These are phyloP conservation scores for Arothron firmamentum DNA, from an alignment of 2,113 vertebrate genomes.

Conservation along the genomic window DNA sequence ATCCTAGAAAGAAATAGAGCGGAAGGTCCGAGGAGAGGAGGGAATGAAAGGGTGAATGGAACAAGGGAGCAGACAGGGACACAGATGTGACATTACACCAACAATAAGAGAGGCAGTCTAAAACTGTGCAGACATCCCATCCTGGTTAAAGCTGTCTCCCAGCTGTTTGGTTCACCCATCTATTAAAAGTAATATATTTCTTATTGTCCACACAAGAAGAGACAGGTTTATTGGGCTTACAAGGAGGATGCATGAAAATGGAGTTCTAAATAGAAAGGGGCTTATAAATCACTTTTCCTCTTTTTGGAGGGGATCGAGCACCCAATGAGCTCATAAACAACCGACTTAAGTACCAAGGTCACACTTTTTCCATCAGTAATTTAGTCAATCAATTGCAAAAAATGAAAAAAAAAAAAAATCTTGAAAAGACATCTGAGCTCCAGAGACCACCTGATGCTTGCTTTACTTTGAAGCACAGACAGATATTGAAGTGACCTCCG, in stretches of 20 bases:
- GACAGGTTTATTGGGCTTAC: constrained; percentile 69
- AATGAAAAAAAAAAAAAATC: not conserved
- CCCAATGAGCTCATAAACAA: not conserved
- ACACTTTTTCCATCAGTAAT: not conserved
- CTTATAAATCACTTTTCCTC: constrained; percentile 60
- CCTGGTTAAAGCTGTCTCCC: constrained; percentile 68
- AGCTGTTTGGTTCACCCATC: constrained; percentile 76
- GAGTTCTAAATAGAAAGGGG: constrained; percentile 50
- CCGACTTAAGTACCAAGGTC: not conserved
- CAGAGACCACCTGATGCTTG: not conserved
- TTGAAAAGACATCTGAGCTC: not conserved
- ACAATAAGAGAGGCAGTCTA: constrained; percentile 59
- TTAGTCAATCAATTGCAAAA: not conserved
- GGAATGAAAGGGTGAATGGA: constrained; percentile 57
- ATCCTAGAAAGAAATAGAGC: constrained; percentile 71
- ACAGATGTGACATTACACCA: constrained; percentile 71
- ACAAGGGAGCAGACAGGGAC: constrained; percentile 70
- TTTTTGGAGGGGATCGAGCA: constrained; percentile 11
- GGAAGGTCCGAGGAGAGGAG: constrained; percentile 69
- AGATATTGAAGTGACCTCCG: constrained; percentile 65
- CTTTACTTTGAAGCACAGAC: constrained; percentile 48
- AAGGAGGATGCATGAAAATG: constrained; percentile 40
- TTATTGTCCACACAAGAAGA: constrained; percentile 43
- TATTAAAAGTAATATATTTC: constrained; percentile 76
- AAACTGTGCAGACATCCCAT: constrained; percentile 70